Evolutionary conservation across 2,797 vertebrate species (phyloP).

Genomic region (Ctenosaura bakeri): DNA sequence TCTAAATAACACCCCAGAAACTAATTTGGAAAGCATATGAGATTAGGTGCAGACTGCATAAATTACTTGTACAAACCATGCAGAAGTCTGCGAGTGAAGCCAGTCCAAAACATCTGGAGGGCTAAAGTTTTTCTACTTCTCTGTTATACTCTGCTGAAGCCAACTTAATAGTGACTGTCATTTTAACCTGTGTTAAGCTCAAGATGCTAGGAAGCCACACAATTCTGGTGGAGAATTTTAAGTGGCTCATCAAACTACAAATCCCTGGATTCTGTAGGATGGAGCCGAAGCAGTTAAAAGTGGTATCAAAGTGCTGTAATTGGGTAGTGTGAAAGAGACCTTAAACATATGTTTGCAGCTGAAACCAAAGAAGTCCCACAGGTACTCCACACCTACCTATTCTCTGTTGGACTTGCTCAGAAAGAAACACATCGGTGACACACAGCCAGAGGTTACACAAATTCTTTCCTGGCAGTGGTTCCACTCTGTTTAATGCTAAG

Average conservation of each 20-base stretch:
- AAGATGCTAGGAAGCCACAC: background rate
- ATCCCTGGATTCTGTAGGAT: too few species aligned
- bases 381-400: background rate
- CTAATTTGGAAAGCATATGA: background rate
- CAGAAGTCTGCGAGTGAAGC: background rate
- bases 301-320: too few species aligned
- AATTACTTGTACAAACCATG: background rate
- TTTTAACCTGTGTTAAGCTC: background rate
- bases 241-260: too few species aligned
- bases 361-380: background rate
- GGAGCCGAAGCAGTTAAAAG: too few species aligned
- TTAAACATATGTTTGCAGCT: background rate
- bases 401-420: background rate
- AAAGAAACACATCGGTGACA: background rate
- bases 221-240: background rate
- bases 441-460: background rate
- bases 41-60: background rate
- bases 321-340: too few species aligned
- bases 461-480: background rate
- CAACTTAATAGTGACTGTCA: background rate
- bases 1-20: slow-evolving; percentile 1
- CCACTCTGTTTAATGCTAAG: slow-evolving; percentile 7
- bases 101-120: background rate
- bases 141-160: background rate
- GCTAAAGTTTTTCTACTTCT: background rate